These are phyloP conservation scores for Calameuta idolon DNA, from an alignment of 2,888 invertebrate species.

Conservation along the genomic window DNA sequence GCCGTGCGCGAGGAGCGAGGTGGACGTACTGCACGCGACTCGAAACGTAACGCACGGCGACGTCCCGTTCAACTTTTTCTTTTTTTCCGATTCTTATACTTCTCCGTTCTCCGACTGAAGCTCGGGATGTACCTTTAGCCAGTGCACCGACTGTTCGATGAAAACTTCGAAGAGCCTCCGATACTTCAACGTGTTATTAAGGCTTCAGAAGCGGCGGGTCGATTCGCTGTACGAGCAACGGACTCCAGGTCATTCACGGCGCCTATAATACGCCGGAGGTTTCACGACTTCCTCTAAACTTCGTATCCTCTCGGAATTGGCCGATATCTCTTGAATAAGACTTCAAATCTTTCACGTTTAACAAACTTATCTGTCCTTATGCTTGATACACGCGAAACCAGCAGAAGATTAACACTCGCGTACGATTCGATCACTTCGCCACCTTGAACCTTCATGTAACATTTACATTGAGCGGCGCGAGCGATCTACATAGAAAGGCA, in stretches of 20 bases:
- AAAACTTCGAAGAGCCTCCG: not conserved
- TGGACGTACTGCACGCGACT: not conserved
- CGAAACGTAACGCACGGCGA: not conserved
- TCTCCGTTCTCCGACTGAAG: not conserved
- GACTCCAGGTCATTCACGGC: not conserved
- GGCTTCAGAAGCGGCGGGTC: not conserved
- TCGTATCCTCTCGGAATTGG: not conserved
- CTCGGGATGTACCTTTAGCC: not conserved
- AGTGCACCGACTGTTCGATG: not conserved
- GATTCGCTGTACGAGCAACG: not conserved
- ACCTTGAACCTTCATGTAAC: conserved; percentile 48
- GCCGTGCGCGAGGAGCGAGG: not conserved
- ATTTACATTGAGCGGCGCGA: conserved; percentile 12
- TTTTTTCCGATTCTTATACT: not conserved
- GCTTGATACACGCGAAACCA: not conserved
- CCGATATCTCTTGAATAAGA: not conserved
- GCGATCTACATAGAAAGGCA: not conserved
- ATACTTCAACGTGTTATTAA: not conserved
- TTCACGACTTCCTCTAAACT: not conserved
- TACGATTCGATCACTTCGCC: conserved; percentile 7
- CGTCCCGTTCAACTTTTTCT: not conserved
- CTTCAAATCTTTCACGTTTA: not conserved
- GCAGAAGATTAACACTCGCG: not conserved
- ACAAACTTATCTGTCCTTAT: not conserved
- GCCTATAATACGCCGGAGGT: not conserved